Evolutionary conservation across 2,797 vertebrate species (phyloP).

Genomic region (Epinephelus coioides): DNA sequence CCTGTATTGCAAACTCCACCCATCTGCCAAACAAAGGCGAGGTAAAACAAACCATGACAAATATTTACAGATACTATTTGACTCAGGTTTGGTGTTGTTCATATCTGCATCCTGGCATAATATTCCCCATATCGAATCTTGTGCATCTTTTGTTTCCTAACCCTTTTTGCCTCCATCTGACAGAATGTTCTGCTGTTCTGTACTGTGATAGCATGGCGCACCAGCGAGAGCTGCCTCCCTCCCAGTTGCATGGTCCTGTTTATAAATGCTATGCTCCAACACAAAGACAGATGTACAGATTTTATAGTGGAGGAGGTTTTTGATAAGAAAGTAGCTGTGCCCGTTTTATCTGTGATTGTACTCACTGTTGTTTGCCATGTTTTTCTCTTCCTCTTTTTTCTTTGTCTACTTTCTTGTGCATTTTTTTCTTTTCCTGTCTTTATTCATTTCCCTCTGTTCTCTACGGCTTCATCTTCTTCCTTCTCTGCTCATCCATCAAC

Average conservation of each 20-base stretch:
- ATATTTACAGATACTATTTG: conserved; percentile 56
- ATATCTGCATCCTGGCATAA: conserved; percentile 63
- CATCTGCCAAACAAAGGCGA: background rate
- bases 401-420: conserved; percentile 8
- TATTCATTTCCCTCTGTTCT: background rate
- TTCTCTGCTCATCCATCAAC: conserved; percentile 5
- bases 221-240: conserved; percentile 57
- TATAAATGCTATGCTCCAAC: conserved; percentile 66
- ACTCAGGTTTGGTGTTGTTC: conserved; percentile 57
- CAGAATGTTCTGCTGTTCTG: conserved; percentile 68
- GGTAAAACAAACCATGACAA: background rate
- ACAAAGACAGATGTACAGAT: conserved; percentile 45
- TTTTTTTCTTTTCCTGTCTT: conserved; percentile 24
- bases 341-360: conserved; percentile 16
- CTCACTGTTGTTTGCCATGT: conserved; percentile 37
- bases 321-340: background rate
- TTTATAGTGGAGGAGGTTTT: conserved; percentile 31
- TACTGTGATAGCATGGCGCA: conserved; percentile 79
- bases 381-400: conserved; percentile 27
- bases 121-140: conserved; percentile 58
- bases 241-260: conserved; percentile 77
- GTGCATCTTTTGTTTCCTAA: conserved; percentile 68
- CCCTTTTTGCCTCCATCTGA: conserved; percentile 75
- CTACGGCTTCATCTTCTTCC: background rate
- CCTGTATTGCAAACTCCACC: background rate